Evolutionary conservation across 2,113 vertebrate species (phyloP).

Genomic region (Lipophrys pholis): DNA sequence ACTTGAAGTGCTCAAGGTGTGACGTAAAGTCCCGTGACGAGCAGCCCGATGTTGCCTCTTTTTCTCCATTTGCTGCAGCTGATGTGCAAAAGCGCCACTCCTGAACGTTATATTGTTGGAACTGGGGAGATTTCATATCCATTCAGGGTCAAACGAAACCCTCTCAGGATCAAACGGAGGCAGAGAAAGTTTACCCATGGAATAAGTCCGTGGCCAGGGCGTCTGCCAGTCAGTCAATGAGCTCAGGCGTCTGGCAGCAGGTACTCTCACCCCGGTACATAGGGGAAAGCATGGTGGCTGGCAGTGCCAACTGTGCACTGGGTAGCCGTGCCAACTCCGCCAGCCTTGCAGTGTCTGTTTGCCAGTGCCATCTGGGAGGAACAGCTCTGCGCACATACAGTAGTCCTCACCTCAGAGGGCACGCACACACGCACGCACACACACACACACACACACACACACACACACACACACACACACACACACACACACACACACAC

Average conservation of each 20-base stretch:
- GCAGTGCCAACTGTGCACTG: conserved; percentile 77
- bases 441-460: conserved; percentile 38
- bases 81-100: neutral
- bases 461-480: conserved; percentile 58
- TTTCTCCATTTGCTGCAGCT: conserved; percentile 19
- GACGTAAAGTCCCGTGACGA: conserved; percentile 45
- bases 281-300: conserved; percentile 79
- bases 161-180: conserved; percentile 30
- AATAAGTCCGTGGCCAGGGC: conserved; percentile 50
- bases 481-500: conserved; percentile 58
- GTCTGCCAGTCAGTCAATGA: conserved; percentile 70
- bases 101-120: too few species aligned
- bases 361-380: conserved; percentile 84
- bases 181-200: conserved; percentile 45
- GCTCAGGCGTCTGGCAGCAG: conserved; percentile 75
- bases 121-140: neutral
- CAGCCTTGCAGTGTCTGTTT: conserved; percentile 80
- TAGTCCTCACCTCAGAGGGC: conserved; percentile 74
- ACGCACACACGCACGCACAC: conserved; percentile 47
- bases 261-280: conserved; percentile 71
- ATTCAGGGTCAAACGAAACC: conserved; percentile 26
- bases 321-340: conserved; percentile 69
- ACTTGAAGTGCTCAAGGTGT: conserved; percentile 37
- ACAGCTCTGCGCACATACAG: conserved; percentile 73
- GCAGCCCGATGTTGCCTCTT: conserved; percentile 9